Evolutionary conservation across 2,888 invertebrate genomes (phyloP).

Genomic region (Pseudanteris insignis): DNA sequence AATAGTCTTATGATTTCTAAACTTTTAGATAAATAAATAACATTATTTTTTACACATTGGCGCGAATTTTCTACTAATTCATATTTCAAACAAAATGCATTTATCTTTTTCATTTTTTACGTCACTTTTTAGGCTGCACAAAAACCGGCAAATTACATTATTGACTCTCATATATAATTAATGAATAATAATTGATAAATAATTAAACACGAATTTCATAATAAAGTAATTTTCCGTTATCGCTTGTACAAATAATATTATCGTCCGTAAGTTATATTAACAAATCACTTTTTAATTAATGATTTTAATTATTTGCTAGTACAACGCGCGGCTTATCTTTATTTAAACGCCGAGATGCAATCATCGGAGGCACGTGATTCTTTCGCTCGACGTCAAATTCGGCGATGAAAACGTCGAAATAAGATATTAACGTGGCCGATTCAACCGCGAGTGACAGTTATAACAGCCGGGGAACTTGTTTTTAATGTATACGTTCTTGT

Average conservation of each 20-base stretch:
- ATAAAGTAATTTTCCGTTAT: slow-evolving; percentile 11
- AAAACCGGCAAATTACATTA: slow-evolving; percentile 2
- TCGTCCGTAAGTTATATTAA: slow-evolving; percentile 6
- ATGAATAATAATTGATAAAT: neutral
- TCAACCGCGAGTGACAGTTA: slow-evolving; percentile 29
- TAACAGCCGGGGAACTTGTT: slow-evolving; percentile 27
- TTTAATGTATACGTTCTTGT: slow-evolving; percentile 30
- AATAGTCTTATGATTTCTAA: no score
- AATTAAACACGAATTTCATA: slow-evolving; percentile 8
- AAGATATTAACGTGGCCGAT: slow-evolving; percentile 27
- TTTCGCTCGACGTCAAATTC: slow-evolving; percentile 6
- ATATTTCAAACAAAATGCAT: no score
- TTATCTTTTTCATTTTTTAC: no score
- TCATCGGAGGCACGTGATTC: no score
- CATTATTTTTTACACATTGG: no score
- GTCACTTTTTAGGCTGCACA: neutral
- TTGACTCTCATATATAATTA: neutral
- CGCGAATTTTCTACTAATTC: no score
- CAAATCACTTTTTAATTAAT: slow-evolving; percentile 26
- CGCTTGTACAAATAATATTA: slow-evolving; percentile 10
- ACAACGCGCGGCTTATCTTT: neutral
- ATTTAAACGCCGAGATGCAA: no score
- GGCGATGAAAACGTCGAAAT: slow-evolving; percentile 15
- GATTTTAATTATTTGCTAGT: slow-evolving; percentile 13
- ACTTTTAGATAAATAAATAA: no score